phyloP scores from a whole-genome alignment of 2,113 vertebrate genomes.

The Tragelaphus scriptus region DNA sequence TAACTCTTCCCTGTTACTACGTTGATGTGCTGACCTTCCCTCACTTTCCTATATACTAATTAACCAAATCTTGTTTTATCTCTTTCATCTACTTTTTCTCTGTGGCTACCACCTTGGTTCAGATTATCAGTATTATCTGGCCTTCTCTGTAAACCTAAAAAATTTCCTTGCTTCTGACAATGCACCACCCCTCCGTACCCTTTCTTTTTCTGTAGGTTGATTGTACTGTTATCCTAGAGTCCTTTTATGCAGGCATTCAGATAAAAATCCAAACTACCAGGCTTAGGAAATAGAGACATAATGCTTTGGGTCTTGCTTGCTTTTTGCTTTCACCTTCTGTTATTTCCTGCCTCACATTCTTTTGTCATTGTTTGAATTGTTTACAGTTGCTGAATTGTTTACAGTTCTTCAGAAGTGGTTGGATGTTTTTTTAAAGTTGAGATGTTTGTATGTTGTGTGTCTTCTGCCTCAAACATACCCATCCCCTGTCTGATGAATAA shows the following conservation, averaged over 20 bases:
- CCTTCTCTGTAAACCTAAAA: neutral
- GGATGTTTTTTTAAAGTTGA: neutral
- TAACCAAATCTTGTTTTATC: neutral
- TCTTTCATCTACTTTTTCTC: neutral
- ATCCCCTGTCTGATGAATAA: neutral
- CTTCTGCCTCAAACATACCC: neutral
- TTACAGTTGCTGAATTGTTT: neutral
- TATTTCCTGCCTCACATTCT: neutral
- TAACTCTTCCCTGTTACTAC: neutral
- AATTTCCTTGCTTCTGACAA: neutral
- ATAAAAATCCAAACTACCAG: neutral
- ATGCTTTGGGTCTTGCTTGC: neutral
- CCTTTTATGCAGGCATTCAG: neutral
- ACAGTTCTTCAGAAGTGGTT: neutral
- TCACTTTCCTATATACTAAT: neutral
- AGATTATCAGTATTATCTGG: neutral
- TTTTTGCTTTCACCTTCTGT: neutral
- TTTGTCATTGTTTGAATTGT: neutral
- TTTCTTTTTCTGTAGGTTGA: neutral
- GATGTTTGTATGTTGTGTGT: neutral
- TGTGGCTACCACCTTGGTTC: neutral
- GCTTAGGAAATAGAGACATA: neutral
- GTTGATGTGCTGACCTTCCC: neutral
- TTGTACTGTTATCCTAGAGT: neutral
- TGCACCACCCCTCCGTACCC: neutral